phyloP scores from a whole-genome alignment of 1,140 invertebrate genomes.

The Drosophila kikkawai region DNA sequence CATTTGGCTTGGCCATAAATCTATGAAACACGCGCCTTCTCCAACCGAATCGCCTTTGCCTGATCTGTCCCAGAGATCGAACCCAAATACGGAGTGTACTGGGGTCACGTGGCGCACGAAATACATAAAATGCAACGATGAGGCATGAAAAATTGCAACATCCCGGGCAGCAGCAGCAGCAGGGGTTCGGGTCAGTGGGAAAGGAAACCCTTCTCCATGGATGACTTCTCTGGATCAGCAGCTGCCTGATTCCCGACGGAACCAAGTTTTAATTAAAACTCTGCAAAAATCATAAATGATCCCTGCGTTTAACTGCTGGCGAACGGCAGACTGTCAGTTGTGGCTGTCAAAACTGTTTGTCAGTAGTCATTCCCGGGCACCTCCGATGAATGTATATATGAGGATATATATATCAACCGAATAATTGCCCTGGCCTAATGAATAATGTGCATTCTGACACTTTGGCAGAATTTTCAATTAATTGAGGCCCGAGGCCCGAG shows the following conservation, averaged over 20 bases:
- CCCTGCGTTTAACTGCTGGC: conserved; percentile 2
- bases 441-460: conserved; percentile 49
- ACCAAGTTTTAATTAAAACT: conserved; percentile 69
- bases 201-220: conserved; percentile 25
- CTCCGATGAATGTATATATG: conserved; percentile 13
- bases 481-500: conserved; percentile 17
- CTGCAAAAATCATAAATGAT: conserved; percentile 37
- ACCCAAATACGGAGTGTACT: conserved; percentile 27
- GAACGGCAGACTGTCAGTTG: conserved; percentile 25
- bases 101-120: conserved; percentile 63
- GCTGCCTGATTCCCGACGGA: conserved; percentile 14
- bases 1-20: conserved; percentile 56
- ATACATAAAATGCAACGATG: conserved; percentile 48
- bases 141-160: conserved; percentile 62
- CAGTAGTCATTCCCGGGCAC: neutral
- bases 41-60: conserved; percentile 25
- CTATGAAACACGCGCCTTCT: conserved; percentile 36
- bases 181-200: conserved; percentile 48
- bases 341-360: conserved; percentile 37
- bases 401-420: conserved; percentile 18
- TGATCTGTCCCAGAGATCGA: conserved; percentile 25
- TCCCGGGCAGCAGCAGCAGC: conserved; percentile 11
- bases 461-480: conserved; percentile 58
- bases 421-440: conserved; percentile 47
- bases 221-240: conserved; percentile 13